These are phyloP conservation scores for Neolamprologus cancellatus DNA, from an alignment of 2,113 vertebrate genomes.

Conservation along the genomic window DNA sequence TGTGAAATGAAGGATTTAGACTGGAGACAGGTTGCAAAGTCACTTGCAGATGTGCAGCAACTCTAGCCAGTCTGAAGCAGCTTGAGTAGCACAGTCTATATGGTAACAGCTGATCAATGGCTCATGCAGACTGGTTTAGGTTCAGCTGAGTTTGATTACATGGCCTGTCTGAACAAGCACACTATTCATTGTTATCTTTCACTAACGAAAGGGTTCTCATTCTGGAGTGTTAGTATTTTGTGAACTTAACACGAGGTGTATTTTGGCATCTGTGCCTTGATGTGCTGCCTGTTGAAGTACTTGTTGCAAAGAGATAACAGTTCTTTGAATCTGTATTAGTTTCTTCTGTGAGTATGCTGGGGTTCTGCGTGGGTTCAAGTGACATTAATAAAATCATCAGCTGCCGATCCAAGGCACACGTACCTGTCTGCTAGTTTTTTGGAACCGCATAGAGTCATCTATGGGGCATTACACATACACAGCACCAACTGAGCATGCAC, in stretches of 20 bases:
- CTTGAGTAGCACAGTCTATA: neutral
- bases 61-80: neutral
- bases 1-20: neutral
- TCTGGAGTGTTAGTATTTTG: neutral
- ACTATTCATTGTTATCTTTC: neutral
- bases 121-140: neutral
- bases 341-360: neutral
- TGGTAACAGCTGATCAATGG: neutral
- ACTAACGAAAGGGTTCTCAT: neutral
- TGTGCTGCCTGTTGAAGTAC: neutral
- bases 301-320: neutral
- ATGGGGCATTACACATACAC: neutral
- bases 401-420: neutral
- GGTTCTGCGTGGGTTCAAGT: neutral
- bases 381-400: neutral
- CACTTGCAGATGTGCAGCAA: neutral
- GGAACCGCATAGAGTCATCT: neutral
- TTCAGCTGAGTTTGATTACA: neutral
- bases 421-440: neutral
- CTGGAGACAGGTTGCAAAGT: neutral
- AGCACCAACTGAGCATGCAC: neutral
- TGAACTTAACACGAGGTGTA: neutral
- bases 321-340: neutral
- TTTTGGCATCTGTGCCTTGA: neutral
- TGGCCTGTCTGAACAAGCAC: neutral